These are phyloP conservation scores for Chiloscyllium plagiosum DNA, from an alignment of 2,113 vertebrate species.

Conservation along the genomic window DNA sequence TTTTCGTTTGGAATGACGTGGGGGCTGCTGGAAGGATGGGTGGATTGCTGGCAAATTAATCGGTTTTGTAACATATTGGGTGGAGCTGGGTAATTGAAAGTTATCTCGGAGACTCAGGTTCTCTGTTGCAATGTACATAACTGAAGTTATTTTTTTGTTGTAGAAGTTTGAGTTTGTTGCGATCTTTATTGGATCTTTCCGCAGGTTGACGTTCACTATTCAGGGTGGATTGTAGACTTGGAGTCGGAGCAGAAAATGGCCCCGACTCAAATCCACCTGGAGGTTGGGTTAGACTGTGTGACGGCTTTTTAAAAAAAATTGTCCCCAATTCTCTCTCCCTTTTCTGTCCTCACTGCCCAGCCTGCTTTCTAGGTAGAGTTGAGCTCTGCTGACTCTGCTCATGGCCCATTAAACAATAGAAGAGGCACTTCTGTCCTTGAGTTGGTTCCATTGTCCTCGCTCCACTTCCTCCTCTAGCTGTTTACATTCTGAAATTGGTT, in stretches of 20 bases:
- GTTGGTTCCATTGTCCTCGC: not conserved
- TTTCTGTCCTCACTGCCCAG: not conserved
- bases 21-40: slow-evolving; percentile 20
- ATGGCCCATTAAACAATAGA: not conserved
- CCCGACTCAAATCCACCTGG: not conserved
- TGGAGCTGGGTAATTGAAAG: slow-evolving; percentile 45
- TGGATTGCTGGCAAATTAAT: slow-evolving; percentile 41
- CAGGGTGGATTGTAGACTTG: not conserved
- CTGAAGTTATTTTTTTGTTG: slow-evolving; percentile 43
- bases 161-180: slow-evolving; percentile 37
- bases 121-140: slow-evolving; percentile 36
- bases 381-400: not conserved
- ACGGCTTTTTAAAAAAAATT: not conserved
- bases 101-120: slow-evolving; percentile 43
- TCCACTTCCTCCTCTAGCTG: not conserved
- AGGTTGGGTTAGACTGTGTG: not conserved
- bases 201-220: not conserved
- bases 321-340: not conserved
- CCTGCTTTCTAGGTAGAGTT: not conserved
- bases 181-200: slow-evolving; percentile 36
- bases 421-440: not conserved
- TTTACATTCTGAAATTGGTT: not conserved
- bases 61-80: slow-evolving; percentile 41
- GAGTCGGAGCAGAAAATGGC: not conserved
- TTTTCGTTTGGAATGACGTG: slow-evolving; percentile 43